Percentiles rank a stretch among this genome's conserved stretches.
Evolutionary conservation across 2,113 vertebrate species (phyloP).

Genomic region (Struthidea cinerea): DNA sequence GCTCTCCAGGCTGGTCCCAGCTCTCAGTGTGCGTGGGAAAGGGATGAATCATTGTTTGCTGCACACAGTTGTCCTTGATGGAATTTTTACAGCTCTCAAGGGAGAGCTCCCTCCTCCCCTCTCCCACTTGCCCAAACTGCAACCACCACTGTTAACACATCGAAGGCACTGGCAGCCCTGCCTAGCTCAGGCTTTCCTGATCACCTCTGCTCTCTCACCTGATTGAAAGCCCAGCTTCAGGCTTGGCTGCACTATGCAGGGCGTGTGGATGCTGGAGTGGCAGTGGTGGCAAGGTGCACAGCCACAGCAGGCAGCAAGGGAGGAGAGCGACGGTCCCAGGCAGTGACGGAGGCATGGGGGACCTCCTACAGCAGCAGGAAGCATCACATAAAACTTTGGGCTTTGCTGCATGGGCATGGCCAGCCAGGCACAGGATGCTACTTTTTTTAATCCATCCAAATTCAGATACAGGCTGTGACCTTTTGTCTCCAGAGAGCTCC

Average conservation of each 20-base stretch:
- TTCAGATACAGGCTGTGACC: background rate
- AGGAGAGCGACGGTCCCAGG: accelerated
- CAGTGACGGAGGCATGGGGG: background rate
- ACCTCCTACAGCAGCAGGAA: background rate
- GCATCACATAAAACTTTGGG: background rate
- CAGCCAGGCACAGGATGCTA: background rate
- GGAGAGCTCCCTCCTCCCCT: background rate
- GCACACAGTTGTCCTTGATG: conserved; percentile 6
- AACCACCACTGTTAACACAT: background rate
- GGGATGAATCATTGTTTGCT: conserved; percentile 53
- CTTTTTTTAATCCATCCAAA: background rate
- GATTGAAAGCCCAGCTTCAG: background rate
- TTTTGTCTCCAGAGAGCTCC: background rate
- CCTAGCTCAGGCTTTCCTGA: background rate
- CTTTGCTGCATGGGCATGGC: background rate
- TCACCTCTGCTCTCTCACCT: background rate
- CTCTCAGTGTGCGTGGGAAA: background rate
- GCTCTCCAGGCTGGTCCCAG: conserved; percentile 1
- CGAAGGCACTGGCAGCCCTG: background rate
- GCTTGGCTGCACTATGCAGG: background rate
- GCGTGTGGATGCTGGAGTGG: accelerated
- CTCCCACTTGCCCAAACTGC: background rate
- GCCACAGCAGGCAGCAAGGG: background rate
- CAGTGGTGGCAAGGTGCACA: background rate
- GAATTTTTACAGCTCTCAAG: conserved; percentile 44